phyloP scores from a whole-genome alignment of 2,113 vertebrate species.

The Ceyx margarethae region DNA sequence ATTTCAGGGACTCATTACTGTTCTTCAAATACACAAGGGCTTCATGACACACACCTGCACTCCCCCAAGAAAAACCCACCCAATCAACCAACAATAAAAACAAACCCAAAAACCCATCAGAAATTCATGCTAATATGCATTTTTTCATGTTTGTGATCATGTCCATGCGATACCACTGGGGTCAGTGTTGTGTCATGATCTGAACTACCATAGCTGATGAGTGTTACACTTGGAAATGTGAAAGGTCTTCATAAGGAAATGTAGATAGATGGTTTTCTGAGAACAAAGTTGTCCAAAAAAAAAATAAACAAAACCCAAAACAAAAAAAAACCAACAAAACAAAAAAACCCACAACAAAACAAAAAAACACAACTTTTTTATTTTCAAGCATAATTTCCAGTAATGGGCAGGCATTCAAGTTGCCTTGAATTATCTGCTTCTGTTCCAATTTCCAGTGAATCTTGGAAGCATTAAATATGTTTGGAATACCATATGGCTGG shows the following conservation, averaged over 20 bases:
- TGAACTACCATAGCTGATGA: neutral
- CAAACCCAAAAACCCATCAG: neutral
- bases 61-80: too few relatives aligned
- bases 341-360: too few relatives aligned
- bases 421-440: neutral
- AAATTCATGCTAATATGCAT: neutral
- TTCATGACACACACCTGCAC: neutral
- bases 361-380: neutral
- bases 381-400: neutral
- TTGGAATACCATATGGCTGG: neutral
- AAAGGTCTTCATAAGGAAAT: neutral
- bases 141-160: neutral
- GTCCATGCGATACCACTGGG: neutral
- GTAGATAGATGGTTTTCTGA: neutral
- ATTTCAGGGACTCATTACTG: neutral
- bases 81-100: neutral
- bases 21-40: neutral
- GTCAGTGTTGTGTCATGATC: neutral
- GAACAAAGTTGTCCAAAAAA: neutral
- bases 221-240: neutral
- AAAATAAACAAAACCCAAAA: too few relatives aligned
- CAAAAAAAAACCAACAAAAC: too few relatives aligned
- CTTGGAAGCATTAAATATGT: neutral
- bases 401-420: neutral
- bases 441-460: neutral